phyloP scores from a whole-genome alignment of 2,888 invertebrate genomes.

The Andrena dorsata region DNA sequence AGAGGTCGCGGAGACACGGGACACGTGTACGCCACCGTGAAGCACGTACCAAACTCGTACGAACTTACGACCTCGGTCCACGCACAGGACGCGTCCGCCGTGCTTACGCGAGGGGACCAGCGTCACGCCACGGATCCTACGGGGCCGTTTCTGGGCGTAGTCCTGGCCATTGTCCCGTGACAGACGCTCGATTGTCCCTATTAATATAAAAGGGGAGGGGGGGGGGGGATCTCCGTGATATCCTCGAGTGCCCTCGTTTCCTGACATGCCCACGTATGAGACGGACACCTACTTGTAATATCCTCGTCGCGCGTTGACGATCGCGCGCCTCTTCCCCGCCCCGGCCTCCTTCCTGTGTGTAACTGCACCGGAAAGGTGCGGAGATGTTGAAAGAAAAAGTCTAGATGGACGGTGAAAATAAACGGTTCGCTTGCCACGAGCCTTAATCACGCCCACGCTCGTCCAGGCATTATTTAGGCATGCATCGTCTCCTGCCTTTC shows the following conservation, averaged over 20 bases:
- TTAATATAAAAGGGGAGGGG: slow-evolving; percentile 78
- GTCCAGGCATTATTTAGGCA: slow-evolving; percentile 31
- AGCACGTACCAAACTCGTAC: slow-evolving; percentile 55
- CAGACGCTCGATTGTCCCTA: slow-evolving; percentile 79
- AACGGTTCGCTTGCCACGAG: slow-evolving; percentile 66
- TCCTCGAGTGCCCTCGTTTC: slow-evolving; percentile 82
- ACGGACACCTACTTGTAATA: slow-evolving; percentile 66
- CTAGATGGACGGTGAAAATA: slow-evolving; percentile 61
- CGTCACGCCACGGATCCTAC: slow-evolving; percentile 52
- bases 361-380: slow-evolving; percentile 73
- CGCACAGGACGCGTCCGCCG: slow-evolving; percentile 7
- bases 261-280: slow-evolving; percentile 81
- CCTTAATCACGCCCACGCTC: slow-evolving; percentile 65
- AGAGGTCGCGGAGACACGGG: slow-evolving; percentile 50
- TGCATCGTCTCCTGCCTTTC: background rate
- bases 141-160: slow-evolving; percentile 74
- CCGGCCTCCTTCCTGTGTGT: slow-evolving; percentile 63
- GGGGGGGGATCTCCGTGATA: slow-evolving; percentile 74
- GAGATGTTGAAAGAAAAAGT: slow-evolving; percentile 64
- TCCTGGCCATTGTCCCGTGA: slow-evolving; percentile 77
- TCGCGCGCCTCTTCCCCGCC: slow-evolving; percentile 67
- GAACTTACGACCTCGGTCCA: slow-evolving; percentile 42
- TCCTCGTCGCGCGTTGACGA: slow-evolving; percentile 63
- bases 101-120: background rate
- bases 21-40: slow-evolving; percentile 60